Evolutionary conservation across 2,888 invertebrate genomes (phyloP), one percentile per base, ranked within the genome.

Genomic region (Euspilapteryx auroguttella): DNA sequence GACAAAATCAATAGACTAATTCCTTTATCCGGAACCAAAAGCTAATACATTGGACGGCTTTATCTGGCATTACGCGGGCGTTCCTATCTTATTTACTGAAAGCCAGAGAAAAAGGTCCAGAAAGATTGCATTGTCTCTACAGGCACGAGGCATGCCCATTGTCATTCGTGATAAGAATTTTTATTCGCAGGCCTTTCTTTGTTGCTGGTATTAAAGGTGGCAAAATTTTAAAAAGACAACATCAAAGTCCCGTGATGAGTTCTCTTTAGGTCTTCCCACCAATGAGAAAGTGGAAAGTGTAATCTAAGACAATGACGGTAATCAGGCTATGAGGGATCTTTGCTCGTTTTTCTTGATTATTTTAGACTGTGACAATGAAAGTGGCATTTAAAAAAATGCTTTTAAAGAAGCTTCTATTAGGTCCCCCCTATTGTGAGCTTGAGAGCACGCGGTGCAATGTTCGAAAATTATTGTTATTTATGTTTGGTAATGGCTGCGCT

Each of bases 91-190:
- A 26, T 15, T 26, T 26, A 30, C 10, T n/a, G 23, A 26, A 22
- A 26, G 9, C 11, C 24, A 25, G 25, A 31, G 24, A 27, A 31
- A 27, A 31, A 31, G 23, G 28, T 22, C 15, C 11, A 22, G 14
- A 14, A 32, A 41, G 38, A 41, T 45, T 40, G 39, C 32, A 31
- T 31, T 30, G 32, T 33, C 32, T n/a, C 30, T 32, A 26, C 28
- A 31, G 34, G 34, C 33, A 30, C 22, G 21, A 12, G 22, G 25
- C 25, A 21, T 21, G 30, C 31, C 41, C 38, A 30, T 35, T 39
- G 35, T 37, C 37, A 40, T 30, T 35, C 46, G 47, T 45, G 56
- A 55, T 53, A 49, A 45, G 52, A 53, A 47, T 53, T 53, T 45
- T 49, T 48, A 49, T 53, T 42, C 39, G 31, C 39, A 21, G 21